These are phyloP conservation scores for Lates calcarifer DNA, from an alignment of 2,113 vertebrate species.

Conservation along the genomic window DNA sequence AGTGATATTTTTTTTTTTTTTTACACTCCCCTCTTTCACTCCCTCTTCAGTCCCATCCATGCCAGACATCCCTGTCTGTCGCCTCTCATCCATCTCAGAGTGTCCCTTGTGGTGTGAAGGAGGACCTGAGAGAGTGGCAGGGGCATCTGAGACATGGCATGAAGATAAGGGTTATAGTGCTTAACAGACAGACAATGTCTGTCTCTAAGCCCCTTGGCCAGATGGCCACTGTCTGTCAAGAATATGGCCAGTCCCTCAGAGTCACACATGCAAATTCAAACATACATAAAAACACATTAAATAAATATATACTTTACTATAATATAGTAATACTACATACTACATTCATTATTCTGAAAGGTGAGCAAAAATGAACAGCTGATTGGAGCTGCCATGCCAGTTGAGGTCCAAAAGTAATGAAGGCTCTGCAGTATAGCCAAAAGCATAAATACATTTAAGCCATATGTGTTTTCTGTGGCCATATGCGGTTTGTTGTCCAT, in stretches of 20 bases:
- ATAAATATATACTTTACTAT: background rate
- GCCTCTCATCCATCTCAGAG: constrained; percentile 62
- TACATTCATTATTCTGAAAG: background rate
- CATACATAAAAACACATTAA: constrained; percentile 12
- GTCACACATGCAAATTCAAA: constrained; percentile 39
- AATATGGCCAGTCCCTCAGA: constrained; percentile 59
- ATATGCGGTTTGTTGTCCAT: constrained; percentile 60
- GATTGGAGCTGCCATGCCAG: background rate
- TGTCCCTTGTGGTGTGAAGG: constrained; percentile 54
- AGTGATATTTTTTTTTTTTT: constrained; percentile 27
- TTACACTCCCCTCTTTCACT: background rate
- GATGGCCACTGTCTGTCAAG: constrained; percentile 76
- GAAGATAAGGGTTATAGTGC: constrained; percentile 68
- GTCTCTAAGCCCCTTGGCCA: constrained; percentile 70
- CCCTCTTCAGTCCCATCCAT: constrained; percentile 30
- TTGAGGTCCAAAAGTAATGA: constrained; percentile 18
- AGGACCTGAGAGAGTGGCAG: constrained; percentile 55
- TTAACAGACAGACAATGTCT: constrained; percentile 71
- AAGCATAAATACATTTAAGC: constrained; percentile 20
- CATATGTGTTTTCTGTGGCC: constrained; percentile 60
- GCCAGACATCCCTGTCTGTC: constrained; percentile 65
- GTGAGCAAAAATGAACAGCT: background rate
- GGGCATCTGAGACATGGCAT: constrained; percentile 66
- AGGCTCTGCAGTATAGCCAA: constrained; percentile 19
- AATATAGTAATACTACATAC: background rate